These are phyloP conservation scores for Lysandra bellargus DNA, from an alignment of 2,888 invertebrate species.

Conservation along the genomic window DNA sequence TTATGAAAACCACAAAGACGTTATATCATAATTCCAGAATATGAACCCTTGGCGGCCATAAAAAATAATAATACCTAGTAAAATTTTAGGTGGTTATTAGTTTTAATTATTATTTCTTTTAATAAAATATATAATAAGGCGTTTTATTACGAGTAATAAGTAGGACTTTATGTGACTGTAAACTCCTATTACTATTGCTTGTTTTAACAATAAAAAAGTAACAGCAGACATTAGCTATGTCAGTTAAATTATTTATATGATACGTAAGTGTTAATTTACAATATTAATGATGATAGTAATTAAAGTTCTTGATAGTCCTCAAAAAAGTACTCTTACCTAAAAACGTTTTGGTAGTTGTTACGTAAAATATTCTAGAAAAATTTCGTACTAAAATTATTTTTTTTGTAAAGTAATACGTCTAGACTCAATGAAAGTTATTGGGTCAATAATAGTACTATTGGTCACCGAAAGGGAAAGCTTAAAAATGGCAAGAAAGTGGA, in stretches of 20 bases:
- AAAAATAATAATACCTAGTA: slow-evolving; percentile 8
- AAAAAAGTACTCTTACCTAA: no score
- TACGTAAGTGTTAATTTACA: not conserved
- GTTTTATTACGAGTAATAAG: not conserved
- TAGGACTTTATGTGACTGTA: not conserved
- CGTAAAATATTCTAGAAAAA: no score
- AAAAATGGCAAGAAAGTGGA: no score
- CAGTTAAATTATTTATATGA: not conserved
- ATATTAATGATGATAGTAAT: no score
- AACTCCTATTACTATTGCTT: not conserved
- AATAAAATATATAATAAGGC: not conserved
- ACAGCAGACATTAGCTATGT: not conserved
- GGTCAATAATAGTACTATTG: no score
- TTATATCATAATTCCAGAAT: not conserved
- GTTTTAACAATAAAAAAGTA: not conserved
- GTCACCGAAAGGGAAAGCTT: no score
- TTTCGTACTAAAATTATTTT: no score
- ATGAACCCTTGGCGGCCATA: not conserved
- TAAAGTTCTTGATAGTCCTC: no score
- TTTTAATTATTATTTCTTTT: slow-evolving; percentile 11
- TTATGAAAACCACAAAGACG: not conserved
- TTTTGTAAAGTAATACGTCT: no score
- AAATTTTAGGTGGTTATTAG: slow-evolving; percentile 3
- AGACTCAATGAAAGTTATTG: no score
- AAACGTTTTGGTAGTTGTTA: no score